These are phyloP conservation scores for Temnopleurus reevesii DNA, from an alignment of 53 echinoderm and acorn worm genomes.

Conservation along the genomic window DNA sequence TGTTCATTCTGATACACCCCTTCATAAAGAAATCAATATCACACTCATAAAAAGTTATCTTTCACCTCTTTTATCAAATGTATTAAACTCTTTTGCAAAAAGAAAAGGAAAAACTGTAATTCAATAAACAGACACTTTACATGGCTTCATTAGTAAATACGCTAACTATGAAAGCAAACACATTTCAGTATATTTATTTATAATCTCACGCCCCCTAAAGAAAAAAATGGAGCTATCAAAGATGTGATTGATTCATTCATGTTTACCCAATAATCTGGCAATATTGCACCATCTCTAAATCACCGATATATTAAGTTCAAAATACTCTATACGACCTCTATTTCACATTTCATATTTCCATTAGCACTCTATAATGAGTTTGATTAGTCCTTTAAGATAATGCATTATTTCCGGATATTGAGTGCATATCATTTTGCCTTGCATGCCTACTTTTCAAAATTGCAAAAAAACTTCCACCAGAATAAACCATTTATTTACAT, in stretches of 20 bases:
- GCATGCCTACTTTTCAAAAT: too few relatives aligned
- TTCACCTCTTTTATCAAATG: not conserved
- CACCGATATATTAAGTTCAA: too few relatives aligned
- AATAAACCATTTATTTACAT: too few relatives aligned
- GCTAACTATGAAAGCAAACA: too few relatives aligned
- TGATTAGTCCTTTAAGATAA: too few relatives aligned
- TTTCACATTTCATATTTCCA: too few relatives aligned
- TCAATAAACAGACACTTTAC: not conserved
- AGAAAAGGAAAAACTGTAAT: not conserved
- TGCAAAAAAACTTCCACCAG: too few relatives aligned
- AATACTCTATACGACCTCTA: too few relatives aligned
- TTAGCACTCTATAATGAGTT: too few relatives aligned
- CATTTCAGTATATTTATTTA: not conserved
- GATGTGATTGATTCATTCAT: not conserved
- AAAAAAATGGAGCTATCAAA: not conserved
- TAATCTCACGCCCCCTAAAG: conserved; percentile 1
- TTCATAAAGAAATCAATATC: not conserved
- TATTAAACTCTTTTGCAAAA: not conserved
- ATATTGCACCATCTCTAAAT: not conserved
- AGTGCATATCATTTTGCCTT: too few relatives aligned
- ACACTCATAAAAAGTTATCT: conserved; percentile 1
- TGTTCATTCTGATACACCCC: not conserved
- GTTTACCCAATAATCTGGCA: not conserved
- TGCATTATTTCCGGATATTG: too few relatives aligned
- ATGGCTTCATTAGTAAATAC: not conserved